These are phyloP conservation scores for Psilopsiagon aymara DNA, from an alignment of 2,113 vertebrate genomes.

Conservation along the genomic window DNA sequence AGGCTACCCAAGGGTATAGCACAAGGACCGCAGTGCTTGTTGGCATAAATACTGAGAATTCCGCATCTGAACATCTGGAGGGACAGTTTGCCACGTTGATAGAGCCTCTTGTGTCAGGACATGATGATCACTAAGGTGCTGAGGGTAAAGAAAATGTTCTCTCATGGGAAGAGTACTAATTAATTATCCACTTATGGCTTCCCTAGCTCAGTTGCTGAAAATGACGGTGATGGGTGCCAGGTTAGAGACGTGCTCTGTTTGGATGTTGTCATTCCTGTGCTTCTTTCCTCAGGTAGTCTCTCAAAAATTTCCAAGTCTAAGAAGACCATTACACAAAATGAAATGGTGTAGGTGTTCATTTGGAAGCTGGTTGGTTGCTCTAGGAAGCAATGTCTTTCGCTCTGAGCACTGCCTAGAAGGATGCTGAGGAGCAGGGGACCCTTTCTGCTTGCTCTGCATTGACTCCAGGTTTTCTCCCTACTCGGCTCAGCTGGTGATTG, in stretches of 20 bases:
- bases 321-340: not conserved
- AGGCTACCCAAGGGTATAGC: not conserved
- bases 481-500: not conserved
- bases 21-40: not conserved
- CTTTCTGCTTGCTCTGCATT: not conserved
- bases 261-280: not conserved
- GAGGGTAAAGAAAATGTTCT: not conserved
- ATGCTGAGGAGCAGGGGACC: not conserved
- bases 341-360: not conserved
- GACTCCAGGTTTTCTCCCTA: not conserved
- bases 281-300: not conserved
- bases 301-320: not conserved
- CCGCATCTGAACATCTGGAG: not conserved
- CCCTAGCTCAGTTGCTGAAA: not conserved
- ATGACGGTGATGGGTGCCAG: accelerated
- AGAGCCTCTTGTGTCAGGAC: not conserved
- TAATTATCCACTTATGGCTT: not conserved
- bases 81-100: not conserved
- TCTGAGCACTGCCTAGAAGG: not conserved
- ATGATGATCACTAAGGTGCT: not conserved
- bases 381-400: not conserved
- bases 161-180: not conserved
- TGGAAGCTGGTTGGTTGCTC: not conserved
- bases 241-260: not conserved
- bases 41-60: not conserved